Percentiles rank a stretch among this genome's conserved stretches.
Evolutionary conservation across 2,888 invertebrate genomes (phyloP).

Genomic region (Rapana venosa): DNA sequence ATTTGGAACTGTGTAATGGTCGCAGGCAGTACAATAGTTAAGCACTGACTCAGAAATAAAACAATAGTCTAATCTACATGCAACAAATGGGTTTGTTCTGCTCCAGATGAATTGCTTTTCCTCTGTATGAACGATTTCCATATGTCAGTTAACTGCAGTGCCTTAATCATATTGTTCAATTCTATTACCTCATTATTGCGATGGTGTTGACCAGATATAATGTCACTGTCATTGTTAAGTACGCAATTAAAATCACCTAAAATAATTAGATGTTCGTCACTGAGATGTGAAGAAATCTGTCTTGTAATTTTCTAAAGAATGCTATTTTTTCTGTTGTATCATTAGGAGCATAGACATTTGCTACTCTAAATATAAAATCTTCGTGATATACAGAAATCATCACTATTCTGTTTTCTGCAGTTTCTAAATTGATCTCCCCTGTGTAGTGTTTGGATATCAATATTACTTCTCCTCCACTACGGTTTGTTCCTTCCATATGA

Average conservation of each 20-base stretch:
- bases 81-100: not conserved
- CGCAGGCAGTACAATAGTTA: not conserved
- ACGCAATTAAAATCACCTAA: not conserved
- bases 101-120: not conserved
- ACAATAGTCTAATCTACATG: not conserved
- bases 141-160: not conserved
- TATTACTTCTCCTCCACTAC: no score
- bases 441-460: no score
- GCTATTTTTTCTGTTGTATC: not conserved
- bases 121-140: not conserved
- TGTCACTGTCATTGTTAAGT: not conserved
- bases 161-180: not conserved
- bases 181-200: not conserved
- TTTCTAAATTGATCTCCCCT: no score
- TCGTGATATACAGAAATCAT: no score
- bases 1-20: not conserved
- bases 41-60: not conserved
- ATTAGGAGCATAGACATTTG: not conserved
- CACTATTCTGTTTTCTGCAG: no score
- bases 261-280: not conserved
- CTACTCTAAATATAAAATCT: not conserved
- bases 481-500: no score
- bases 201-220: not conserved
- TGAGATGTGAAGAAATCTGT: not conserved
- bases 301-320: not conserved